A percentile compares a stretch with the other conserved stretches of the same genome.
These are phyloP conservation scores for Drosophila paracracens DNA, from an alignment of 2,888 invertebrate species.

Conservation along the genomic window DNA sequence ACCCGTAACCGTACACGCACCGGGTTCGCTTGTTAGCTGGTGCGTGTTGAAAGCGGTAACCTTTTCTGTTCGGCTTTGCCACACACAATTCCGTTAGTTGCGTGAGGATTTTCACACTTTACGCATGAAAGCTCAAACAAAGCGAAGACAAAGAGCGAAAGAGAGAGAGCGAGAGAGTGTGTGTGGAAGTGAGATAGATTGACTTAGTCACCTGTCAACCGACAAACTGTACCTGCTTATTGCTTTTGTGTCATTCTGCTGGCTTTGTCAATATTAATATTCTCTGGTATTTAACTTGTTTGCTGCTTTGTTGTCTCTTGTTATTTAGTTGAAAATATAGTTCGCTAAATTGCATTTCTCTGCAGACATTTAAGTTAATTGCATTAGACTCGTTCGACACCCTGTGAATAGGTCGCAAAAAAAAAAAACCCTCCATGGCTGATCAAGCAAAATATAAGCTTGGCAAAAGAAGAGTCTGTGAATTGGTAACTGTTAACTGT, in stretches of 20 bases:
- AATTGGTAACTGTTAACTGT: neutral
- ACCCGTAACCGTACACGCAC: neutral
- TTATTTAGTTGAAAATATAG: slow-evolving; percentile 53
- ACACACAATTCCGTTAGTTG: slow-evolving; percentile 50
- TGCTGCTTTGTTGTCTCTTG: slow-evolving; percentile 7
- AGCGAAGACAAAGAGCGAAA: neutral
- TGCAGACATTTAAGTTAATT: slow-evolving; percentile 76
- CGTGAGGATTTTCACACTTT: slow-evolving; percentile 75
- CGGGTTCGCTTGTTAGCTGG: neutral
- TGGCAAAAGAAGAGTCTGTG: neutral
- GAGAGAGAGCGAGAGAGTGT: neutral
- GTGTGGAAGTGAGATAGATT: neutral
- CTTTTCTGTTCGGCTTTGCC: slow-evolving; percentile 51
- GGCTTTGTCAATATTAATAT: slow-evolving; percentile 19
- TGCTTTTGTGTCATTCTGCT: slow-evolving; percentile 1
- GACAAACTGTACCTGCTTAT: slow-evolving; percentile 34
- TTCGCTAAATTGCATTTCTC: slow-evolving; percentile 79
- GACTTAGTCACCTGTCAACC: slow-evolving; percentile 52
- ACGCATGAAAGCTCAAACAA: slow-evolving; percentile 57
- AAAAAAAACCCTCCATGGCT: neutral
- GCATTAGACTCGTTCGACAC: slow-evolving; percentile 80
- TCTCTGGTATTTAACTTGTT: slow-evolving; percentile 45
- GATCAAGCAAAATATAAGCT: neutral
- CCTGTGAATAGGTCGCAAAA: slow-evolving; percentile 36
- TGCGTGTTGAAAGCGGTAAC: slow-evolving; percentile 42